phyloP scores from a whole-genome alignment of 2,888 invertebrate genomes.

The Metopia argyrocephala region DNA sequence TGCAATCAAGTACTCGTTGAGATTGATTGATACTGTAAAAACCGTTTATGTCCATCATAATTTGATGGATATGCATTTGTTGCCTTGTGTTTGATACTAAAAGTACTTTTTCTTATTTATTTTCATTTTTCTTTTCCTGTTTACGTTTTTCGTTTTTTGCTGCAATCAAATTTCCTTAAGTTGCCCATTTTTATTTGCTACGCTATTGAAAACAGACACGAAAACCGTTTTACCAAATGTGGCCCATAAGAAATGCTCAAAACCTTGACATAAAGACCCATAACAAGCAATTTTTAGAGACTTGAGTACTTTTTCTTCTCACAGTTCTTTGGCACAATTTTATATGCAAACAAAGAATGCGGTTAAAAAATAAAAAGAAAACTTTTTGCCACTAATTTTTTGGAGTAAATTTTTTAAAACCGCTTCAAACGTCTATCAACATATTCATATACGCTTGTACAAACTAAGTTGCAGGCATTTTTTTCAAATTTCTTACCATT shows the following conservation, averaged over 20 bases:
- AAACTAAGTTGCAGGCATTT: not conserved
- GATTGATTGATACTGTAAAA: conserved; percentile 20
- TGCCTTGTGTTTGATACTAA: no score
- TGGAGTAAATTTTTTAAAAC: no score
- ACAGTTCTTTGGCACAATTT: no score
- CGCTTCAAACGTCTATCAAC: no score
- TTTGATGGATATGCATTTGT: conserved; percentile 21
- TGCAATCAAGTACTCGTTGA: no score
- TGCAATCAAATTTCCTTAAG: not conserved
- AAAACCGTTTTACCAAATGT: conserved; percentile 24
- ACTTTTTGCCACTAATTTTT: no score
- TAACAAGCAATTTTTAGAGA: conserved; percentile 28
- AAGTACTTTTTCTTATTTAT: no score
- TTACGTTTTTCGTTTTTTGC: not conserved
- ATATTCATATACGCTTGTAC: not conserved
- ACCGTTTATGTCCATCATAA: not conserved
- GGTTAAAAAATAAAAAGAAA: not conserved
- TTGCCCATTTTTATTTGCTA: not conserved
- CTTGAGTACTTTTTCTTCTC: conserved; percentile 6
- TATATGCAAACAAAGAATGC: not conserved
- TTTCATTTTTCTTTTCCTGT: no score
- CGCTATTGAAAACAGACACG: no score
- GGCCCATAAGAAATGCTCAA: not conserved
- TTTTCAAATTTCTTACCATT: not conserved
- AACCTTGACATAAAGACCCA: conserved; percentile 52